Evolutionary conservation across 2,888 invertebrate genomes (phyloP).

Genomic region (Ectropis crepuscularia): DNA sequence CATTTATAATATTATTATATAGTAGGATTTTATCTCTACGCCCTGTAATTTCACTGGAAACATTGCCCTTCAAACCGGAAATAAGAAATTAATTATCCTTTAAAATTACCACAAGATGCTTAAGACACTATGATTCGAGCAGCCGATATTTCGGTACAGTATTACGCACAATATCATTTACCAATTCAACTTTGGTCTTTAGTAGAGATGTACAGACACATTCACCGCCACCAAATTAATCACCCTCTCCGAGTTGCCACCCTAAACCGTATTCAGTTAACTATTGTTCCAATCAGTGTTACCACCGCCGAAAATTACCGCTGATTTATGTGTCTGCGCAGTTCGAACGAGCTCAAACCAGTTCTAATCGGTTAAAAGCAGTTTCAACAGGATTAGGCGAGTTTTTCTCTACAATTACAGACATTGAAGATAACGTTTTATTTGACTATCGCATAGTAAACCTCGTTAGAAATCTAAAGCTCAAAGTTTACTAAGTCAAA

Average conservation of each 20-base stretch:
- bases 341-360: slow-evolving; percentile 46
- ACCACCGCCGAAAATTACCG: slow-evolving; percentile 63
- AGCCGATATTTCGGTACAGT: no score
- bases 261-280: slow-evolving; percentile 52
- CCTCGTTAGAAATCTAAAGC: not conserved
- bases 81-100: no score
- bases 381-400: slow-evolving; percentile 6
- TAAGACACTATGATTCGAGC: no score
- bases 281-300: slow-evolving; percentile 62
- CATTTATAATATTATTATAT: no score
- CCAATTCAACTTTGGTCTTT: not conserved
- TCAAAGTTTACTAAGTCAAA: slow-evolving; percentile 1
- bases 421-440: not conserved
- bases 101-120: no score
- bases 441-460: not conserved
- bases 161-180: no score
- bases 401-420: slow-evolving; percentile 13
- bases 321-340: slow-evolving; percentile 76
- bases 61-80: no score
- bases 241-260: slow-evolving; percentile 41
- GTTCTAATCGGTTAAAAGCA: slow-evolving; percentile 20
- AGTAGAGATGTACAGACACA: not conserved
- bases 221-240: slow-evolving; percentile 28
- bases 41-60: no score
- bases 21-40: no score